A percentile compares a stretch with the other conserved stretches of the same genome.
These are phyloP conservation scores for Molanna angustata DNA, from an alignment of 2,888 invertebrate species.

Conservation along the genomic window DNA sequence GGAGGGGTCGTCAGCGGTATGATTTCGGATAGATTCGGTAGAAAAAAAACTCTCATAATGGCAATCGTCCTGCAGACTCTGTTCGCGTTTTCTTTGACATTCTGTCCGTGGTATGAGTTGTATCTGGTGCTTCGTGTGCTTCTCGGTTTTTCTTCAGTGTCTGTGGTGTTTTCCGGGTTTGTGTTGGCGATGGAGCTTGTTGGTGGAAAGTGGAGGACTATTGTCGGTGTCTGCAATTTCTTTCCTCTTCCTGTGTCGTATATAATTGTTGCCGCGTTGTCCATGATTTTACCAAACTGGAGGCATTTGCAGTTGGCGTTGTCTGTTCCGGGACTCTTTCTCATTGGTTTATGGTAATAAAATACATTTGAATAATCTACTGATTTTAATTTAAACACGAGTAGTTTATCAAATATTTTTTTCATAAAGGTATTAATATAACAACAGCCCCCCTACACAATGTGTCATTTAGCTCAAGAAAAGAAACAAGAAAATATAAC, in stretches of 20 bases:
- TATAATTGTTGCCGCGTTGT: slow-evolving; percentile 69
- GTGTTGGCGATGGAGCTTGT: slow-evolving; percentile 77
- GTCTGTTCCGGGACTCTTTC: slow-evolving; percentile 68
- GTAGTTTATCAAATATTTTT: too few relatives aligned
- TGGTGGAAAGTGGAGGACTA: slow-evolving; percentile 76
- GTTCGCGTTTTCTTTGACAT: slow-evolving; percentile 65
- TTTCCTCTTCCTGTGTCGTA: slow-evolving; percentile 77
- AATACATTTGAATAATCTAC: too few relatives aligned
- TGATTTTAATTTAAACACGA: too few relatives aligned
- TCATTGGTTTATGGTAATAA: slow-evolving; percentile 66
- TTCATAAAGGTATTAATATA: too few relatives aligned
- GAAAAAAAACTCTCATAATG: slow-evolving; percentile 71
- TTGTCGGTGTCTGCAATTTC: slow-evolving; percentile 76
- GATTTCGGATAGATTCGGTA: slow-evolving; percentile 55
- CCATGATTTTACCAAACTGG: slow-evolving; percentile 70
- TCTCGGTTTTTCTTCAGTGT: slow-evolving; percentile 76
- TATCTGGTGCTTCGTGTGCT: slow-evolving; percentile 68
- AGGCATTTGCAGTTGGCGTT: slow-evolving; percentile 68
- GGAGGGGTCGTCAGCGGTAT: slow-evolving; percentile 48
- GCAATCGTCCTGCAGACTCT: slow-evolving; percentile 67
- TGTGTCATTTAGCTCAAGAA: too few relatives aligned
- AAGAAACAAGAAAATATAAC: too few relatives aligned
- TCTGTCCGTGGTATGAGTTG: slow-evolving; percentile 67
- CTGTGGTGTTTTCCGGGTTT: slow-evolving; percentile 77
- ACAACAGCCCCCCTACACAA: too few relatives aligned